phyloP scores from a whole-genome alignment of 2,888 invertebrate genomes.

The Muschampia plurimacula region DNA sequence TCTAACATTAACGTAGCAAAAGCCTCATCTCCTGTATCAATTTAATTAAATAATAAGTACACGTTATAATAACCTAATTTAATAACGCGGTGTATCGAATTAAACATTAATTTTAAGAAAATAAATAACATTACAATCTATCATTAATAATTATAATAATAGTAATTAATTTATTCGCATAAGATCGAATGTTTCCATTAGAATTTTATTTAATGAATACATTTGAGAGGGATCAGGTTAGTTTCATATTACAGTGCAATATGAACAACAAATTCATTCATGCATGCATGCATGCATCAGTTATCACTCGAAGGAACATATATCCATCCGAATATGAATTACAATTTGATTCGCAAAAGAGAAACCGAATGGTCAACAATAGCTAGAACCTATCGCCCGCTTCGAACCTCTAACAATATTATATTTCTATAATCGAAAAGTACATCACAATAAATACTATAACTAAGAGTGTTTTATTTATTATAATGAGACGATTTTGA shows the following conservation, averaged over 20 bases:
- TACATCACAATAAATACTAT: conserved; percentile 83
- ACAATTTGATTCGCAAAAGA: conserved; percentile 32
- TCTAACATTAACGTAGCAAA: conserved; percentile 33
- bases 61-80: conserved; percentile 60
- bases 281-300: conserved; percentile 44
- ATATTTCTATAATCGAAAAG: conserved; percentile 63
- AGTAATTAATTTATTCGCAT: conserved; percentile 57
- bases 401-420: conserved; percentile 43
- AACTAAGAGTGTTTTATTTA: conserved; percentile 55
- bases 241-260: conserved; percentile 64
- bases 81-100: conserved; percentile 57
- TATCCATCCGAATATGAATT: conserved; percentile 13
- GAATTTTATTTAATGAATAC: conserved; percentile 65
- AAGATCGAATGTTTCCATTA: conserved; percentile 70
- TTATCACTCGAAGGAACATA: neutral
- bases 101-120: conserved; percentile 64
- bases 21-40: conserved; percentile 50
- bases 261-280: conserved; percentile 57
- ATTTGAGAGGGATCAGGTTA: conserved; percentile 56
- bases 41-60: conserved; percentile 71
- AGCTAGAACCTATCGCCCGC: conserved; percentile 55
- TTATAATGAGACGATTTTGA: conserved; percentile 20
- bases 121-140: conserved; percentile 62
- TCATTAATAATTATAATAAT: conserved; percentile 64
- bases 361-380: conserved; percentile 40